Base-by-base conservation (phyloP, 2,888 invertebrate species). In the Charanyca ferruginea region DNA sequence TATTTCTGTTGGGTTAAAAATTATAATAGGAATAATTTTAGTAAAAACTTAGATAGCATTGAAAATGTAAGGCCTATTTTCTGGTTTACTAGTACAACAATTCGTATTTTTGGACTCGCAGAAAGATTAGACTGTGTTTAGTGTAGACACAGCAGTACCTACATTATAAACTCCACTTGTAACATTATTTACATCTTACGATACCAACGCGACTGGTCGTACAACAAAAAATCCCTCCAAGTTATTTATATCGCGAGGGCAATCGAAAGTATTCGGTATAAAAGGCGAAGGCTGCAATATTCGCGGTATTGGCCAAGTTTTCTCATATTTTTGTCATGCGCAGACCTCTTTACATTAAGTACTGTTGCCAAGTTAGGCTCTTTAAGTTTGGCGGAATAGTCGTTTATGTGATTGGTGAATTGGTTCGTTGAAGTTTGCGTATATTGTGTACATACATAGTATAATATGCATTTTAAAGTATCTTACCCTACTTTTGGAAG, bases 271-370 rank as follows among this genome's bases (percentile, higher is more conserved):
- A 83, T 77, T 72, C 65, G 72, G 80, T 71, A 84, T 85, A 85
- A 87, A 81, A 75, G 64, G 44, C 75, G 60, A 62, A 70, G 62
- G 79, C 77, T 64, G 76, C 84, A 84, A 85, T 86, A 85, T 83
- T 80, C 80, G 68, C 66, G 79, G 85, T 87, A 90, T 89, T 90
- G 89, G 80, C 65, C 57, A 90, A 90, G 83, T 90, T 90, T 89
- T 80, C 87, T 89, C 89, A 90, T 90, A 90, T 89, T 90, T 89
- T 85, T 81, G 83, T 85, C 88, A 87, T 87, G 83, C 80, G 76
- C 76, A 66, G 68, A 16, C 65, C 65, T 73, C 70, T 75, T 80
- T 73, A 72, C 71, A 73, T 80, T 83, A 75, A 74, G 79, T 51
- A 76, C 67, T 52, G 67, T 78, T 80, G 52, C 54, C 55, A 78